Percentiles rank a stretch among this genome's conserved stretches.
These are phyloP conservation scores for Muricea muricata DNA, from an alignment of 92 coral and sea anemone species.

Conservation along the genomic window DNA sequence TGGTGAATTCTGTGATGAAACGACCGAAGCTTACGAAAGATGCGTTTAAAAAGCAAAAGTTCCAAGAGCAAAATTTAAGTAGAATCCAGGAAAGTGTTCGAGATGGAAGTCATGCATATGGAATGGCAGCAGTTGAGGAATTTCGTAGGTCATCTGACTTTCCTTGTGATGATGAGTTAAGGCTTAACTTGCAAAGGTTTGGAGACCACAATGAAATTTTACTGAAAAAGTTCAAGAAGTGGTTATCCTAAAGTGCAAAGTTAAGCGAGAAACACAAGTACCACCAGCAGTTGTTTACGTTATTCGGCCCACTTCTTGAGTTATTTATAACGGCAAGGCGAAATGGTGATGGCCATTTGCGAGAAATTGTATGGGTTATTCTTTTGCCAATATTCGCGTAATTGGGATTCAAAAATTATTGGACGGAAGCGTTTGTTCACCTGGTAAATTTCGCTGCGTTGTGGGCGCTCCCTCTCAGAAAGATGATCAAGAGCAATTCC, in stretches of 20 bases:
- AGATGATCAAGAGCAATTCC: conserved; percentile 15
- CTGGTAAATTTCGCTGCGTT: neutral
- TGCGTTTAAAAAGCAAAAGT: conserved; percentile 33
- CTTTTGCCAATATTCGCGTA: conserved; percentile 25
- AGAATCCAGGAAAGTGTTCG: conserved; percentile 38
- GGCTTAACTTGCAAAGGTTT: neutral
- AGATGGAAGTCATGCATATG: conserved; percentile 30
- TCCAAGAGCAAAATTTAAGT: conserved; percentile 32
- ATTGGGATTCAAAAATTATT: conserved; percentile 4
- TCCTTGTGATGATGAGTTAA: conserved; percentile 1
- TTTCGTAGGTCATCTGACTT: conserved; percentile 10
- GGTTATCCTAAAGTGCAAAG: conserved; percentile 22
- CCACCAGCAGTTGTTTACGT: conserved; percentile 25
- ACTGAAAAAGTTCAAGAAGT: conserved; percentile 6
- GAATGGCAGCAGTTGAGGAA: conserved; percentile 49
- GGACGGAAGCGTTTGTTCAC: conserved; percentile 35
- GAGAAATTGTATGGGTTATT: conserved; percentile 40
- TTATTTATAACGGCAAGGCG: neutral
- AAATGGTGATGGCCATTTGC: neutral
- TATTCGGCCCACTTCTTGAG: conserved; percentile 15
- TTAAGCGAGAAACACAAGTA: neutral
- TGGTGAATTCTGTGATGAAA: conserved; percentile 39
- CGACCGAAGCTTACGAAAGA: conserved; percentile 41
- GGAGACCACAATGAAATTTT: conserved; percentile 30
- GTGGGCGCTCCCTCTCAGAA: conserved; percentile 29